phyloP scores from a whole-genome alignment of 2,113 vertebrate species.

The Lepus americanus region DNA sequence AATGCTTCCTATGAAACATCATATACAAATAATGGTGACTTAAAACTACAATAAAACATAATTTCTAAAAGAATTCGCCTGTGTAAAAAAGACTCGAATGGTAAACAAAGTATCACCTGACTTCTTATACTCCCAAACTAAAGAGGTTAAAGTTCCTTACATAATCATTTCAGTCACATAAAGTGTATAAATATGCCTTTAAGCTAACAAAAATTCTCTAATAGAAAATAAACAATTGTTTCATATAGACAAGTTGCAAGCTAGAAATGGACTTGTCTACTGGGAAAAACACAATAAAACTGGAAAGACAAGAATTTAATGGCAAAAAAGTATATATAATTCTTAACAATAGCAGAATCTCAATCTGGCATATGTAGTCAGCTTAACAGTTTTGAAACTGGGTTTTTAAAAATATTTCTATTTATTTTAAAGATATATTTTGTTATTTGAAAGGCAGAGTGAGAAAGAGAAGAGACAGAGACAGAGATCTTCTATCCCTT shows the following conservation, averaged over 20 bases:
- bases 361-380: background rate
- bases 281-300: background rate
- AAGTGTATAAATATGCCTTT: background rate
- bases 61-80: background rate
- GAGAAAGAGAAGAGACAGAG: no score
- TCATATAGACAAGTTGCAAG: background rate
- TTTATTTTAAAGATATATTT: no score
- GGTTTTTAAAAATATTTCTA: background rate
- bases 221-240: background rate
- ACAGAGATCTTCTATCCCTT: no score
- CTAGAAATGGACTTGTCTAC: background rate
- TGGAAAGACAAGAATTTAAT: slow-evolving; percentile 16
- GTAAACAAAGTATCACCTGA: slow-evolving; percentile 24
- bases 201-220: slow-evolving; percentile 43
- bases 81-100: background rate
- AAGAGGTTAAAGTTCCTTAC: background rate
- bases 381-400: background rate
- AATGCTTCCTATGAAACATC: background rate
- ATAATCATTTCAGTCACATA: background rate
- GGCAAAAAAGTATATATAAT: slow-evolving; percentile 12
- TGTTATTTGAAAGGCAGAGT: no score
- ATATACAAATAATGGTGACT: slow-evolving; percentile 10
- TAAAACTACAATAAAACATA: slow-evolving; percentile 28
- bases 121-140: slow-evolving; percentile 39
- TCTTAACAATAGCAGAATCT: background rate